Evolutionary conservation across 2,797 vertebrate species (phyloP), one percentile per base, ranked within the genome.

Genomic region (Anguilla megastoma): DNA sequence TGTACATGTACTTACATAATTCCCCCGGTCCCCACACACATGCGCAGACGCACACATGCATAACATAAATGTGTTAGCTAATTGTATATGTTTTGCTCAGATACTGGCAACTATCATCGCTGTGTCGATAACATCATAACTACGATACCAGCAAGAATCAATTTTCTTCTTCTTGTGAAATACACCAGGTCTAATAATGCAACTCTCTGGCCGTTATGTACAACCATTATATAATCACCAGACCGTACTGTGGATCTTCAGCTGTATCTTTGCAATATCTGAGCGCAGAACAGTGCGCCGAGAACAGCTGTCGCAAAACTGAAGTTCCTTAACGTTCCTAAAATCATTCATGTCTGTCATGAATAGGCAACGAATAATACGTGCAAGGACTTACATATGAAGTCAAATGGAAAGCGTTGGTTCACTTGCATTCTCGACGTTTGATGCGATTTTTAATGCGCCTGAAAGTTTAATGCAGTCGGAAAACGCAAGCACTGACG

Each of bases 401-500:
- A 24, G 14, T 30, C 30, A 56, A 56, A 84, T 54, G 27, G 48
- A 52, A 56, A 30, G 18, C 82, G 30, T 36, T 27, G 52, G n/a
- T 36, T 27, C 48, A 24, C 48, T 1, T 8, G 18, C 45, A 27
- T 84, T 54, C 48, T 85, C 54, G 83, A 9, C 27, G 21, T 54
- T 58, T 30, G 83, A 45, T 45, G 84, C 58, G n/a, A 69, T 86
- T 85, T 56, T 56, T 86, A 27, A 50, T 86, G 30, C 36, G 76
- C 74, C 60, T 79, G 1, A 90, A 91, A 90, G 90, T 90, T 88
- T 92, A 93, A 91, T 92, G 91, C 90, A 93, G 92, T 93, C 93
- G 92, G 92, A 93, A 92, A 92, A 93, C 93, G 94, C 14, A 30
- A 27, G 54, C 94, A 93, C 93, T 93, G 90, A 90, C 92, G 94